Evolutionary conservation across 2,113 vertebrate genomes (phyloP), one percentile per base, ranked within the genome.

Genomic region (Crotophaga sulcirostris): DNA sequence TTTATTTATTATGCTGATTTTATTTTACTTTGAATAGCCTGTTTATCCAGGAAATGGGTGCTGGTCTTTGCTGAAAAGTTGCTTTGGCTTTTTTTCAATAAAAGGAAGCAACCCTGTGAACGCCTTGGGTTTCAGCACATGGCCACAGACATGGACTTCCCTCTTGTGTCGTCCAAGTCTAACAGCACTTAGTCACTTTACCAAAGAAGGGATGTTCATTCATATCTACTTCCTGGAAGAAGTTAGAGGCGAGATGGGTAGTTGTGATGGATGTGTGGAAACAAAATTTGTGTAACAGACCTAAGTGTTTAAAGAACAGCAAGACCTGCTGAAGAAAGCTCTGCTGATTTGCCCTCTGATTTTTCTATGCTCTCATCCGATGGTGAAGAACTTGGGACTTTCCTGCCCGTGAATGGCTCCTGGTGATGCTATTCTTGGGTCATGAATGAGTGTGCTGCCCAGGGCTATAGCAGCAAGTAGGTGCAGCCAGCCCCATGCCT

Each of bases 121-220:
- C 3, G n/a, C 59, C 16, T 33, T 8, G 2, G 16, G 12, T 33
- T 67, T 16, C 31, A 36, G 45, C 64, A 6, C 6, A 2, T 8
- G 28, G n/a, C 54, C 14, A 0, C 16, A 2, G 34, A 5, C 9
- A 0, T 0, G 31, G 79, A 29, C 25, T 34, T 28, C 13, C 15
- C 13, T 40, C 14, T 5, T 3, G 9, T 2, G 16, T 44, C 9
- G 18, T 13, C 47, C 51, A 4, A 19, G 25, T 11, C 26, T 29
- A 13, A 5, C 23, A 26, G 24, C 26, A 4, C 0, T 16, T 10
- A 11, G 54, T 36, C 15, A 2, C 69, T 10, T 20, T 2, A 5
- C 4, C 2, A 58, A 31, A 24, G 55, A 17, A 0, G 9, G 33
- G 26, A 16, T 38, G 28, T 18, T 67, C 15, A 0, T 10, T 28